These are phyloP conservation scores for Microcebus murinus DNA, from an alignment of 2,113 vertebrate species.

Conservation along the genomic window DNA sequence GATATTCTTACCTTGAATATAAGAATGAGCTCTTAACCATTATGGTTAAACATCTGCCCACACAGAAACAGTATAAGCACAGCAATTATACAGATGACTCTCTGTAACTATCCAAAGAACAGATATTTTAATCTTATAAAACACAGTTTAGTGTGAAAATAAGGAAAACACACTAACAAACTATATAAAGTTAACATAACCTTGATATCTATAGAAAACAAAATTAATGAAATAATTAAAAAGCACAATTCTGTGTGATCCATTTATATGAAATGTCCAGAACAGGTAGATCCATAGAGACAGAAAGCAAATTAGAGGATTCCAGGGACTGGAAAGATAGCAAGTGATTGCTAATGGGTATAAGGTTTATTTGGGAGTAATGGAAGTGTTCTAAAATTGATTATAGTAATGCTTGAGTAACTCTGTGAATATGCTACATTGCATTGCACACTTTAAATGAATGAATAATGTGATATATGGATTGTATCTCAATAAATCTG, in stretches of 20 bases:
- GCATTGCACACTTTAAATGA: not conserved
- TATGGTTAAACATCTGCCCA: not conserved
- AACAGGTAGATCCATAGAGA: not conserved
- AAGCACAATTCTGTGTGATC: not conserved
- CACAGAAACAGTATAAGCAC: not conserved
- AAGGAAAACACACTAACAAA: not conserved
- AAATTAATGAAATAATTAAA: not conserved
- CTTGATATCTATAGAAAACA: not conserved
- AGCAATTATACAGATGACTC: not conserved
- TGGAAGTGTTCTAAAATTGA: not conserved
- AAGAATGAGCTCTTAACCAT: not conserved
- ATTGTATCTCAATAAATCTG: not conserved
- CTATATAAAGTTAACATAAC: not conserved
- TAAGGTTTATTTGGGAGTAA: not conserved
- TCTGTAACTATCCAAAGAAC: not conserved
- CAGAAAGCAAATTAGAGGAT: not conserved
- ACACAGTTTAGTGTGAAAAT: not conserved
- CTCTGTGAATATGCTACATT: not conserved
- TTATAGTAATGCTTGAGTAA: not conserved
- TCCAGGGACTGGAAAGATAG: not conserved
- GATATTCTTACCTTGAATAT: not conserved
- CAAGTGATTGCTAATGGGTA: not conserved
- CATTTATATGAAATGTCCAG: not conserved
- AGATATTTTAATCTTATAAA: not conserved
- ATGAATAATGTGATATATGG: not conserved